phyloP scores from a whole-genome alignment of 2,797 vertebrate genomes.

The Stomatorhinus walkeri region DNA sequence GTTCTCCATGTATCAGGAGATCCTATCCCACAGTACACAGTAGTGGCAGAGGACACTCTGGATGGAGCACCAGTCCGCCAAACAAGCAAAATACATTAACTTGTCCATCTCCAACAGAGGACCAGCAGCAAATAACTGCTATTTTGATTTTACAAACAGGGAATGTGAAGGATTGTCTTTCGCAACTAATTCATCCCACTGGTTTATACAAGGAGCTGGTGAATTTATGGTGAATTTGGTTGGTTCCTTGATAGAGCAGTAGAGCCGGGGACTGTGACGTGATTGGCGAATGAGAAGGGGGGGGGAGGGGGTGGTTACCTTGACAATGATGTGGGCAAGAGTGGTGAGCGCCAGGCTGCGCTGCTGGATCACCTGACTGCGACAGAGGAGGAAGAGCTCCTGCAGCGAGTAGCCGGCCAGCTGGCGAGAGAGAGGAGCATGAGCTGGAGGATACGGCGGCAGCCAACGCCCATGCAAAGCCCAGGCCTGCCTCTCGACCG shows the following conservation, averaged over 20 bases:
- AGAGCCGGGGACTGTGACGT: not conserved
- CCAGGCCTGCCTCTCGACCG: slow-evolving; percentile 32
- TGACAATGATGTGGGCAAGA: slow-evolving; percentile 74
- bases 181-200: not conserved
- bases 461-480: not conserved
- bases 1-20: not conserved
- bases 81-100: not conserved
- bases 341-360: slow-evolving; percentile 80
- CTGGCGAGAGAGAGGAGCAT: slow-evolving; percentile 46
- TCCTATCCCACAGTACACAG: not conserved
- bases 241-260: not conserved
- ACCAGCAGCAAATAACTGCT: not conserved
- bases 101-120: not conserved
- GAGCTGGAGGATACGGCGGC: not conserved
- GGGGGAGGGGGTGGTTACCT: slow-evolving; percentile 57
- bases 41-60: not conserved
- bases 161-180: not conserved
- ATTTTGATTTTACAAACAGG: not conserved
- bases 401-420: slow-evolving; percentile 93
- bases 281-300: not conserved
- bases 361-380: slow-evolving; percentile 88
- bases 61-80: not conserved
- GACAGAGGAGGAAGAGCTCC: slow-evolving; percentile 90
- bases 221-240: not conserved
- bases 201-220: not conserved